Percentiles rank a stretch among this genome's conserved stretches.
Conservation (phyloP, 1,140 invertebrate genomes). For the Rhagoletis zephyria region DNA sequence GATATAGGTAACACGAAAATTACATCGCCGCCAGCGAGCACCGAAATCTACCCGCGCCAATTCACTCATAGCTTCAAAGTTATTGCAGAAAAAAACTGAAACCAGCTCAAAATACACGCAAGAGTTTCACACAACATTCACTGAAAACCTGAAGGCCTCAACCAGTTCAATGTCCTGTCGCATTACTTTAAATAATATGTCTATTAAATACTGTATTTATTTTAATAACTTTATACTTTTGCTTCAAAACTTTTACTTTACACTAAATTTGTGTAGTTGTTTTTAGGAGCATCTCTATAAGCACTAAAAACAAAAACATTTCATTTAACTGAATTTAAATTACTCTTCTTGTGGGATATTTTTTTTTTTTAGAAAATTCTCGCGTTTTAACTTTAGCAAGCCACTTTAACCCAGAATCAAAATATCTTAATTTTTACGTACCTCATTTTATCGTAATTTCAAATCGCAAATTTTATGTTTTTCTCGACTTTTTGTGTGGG, state of each 20-base stretch:
- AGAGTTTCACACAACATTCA: not conserved
- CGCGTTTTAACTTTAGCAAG: not conserved
- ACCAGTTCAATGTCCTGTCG: not conserved
- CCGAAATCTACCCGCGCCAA: no score
- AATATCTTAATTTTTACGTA: not conserved
- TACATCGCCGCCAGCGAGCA: no score
- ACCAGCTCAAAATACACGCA: no score
- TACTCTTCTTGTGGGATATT: not conserved
- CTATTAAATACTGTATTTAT: not conserved
- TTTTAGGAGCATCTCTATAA: conserved; percentile 51
- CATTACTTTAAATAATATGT: not conserved
- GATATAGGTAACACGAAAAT: no score
- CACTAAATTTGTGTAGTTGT: conserved; percentile 46
- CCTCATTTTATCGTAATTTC: not conserved
- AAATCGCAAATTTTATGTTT: not conserved
- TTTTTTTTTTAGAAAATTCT: not conserved
- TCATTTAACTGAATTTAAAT: not conserved
- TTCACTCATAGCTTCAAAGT: no score
- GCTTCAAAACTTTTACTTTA: conserved; percentile 20
- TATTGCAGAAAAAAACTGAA: no score
- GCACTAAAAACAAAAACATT: not conserved
- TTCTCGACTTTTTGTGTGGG: not conserved
- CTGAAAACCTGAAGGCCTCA: not conserved
- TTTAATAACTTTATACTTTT: not conserved
- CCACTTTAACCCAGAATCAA: not conserved